phyloP scores from a whole-genome alignment of 2,888 invertebrate genomes.

The Spodoptera picta region DNA sequence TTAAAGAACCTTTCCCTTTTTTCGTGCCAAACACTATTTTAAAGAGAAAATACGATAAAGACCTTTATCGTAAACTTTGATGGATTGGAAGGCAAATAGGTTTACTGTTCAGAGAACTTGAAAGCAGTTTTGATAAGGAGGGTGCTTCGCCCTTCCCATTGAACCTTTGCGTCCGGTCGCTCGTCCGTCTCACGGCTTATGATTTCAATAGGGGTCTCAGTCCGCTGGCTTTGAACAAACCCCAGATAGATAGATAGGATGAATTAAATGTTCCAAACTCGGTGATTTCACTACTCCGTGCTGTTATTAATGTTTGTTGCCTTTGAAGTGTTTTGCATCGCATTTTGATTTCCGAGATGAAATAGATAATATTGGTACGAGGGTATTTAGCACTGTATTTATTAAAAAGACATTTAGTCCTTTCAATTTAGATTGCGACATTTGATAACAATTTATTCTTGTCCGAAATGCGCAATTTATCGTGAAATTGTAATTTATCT shows the following conservation, averaged over 20 bases:
- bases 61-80: slow-evolving; percentile 65
- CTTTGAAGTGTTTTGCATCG: slow-evolving; percentile 42
- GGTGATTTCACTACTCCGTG: slow-evolving; percentile 47
- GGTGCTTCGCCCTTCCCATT: slow-evolving; percentile 60
- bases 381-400: slow-evolving; percentile 5
- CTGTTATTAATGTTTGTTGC: slow-evolving; percentile 51
- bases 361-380: slow-evolving; percentile 18
- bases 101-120: slow-evolving; percentile 65
- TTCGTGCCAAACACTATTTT: slow-evolving; percentile 44
- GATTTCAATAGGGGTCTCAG: slow-evolving; percentile 63
- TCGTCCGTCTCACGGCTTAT: slow-evolving; percentile 57
- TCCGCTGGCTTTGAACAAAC: slow-evolving; percentile 55
- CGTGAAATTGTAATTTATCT: slow-evolving; percentile 29
- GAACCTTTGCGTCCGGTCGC: slow-evolving; percentile 59
- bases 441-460: slow-evolving; percentile 15
- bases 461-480: slow-evolving; percentile 19
- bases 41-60: slow-evolving; percentile 61
- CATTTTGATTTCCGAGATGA: slow-evolving; percentile 27
- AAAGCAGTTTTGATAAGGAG: slow-evolving; percentile 70
- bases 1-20: slow-evolving; percentile 47
- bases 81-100: slow-evolving; percentile 70
- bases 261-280: slow-evolving; percentile 57
- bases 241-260: slow-evolving; percentile 45
- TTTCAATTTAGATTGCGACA: slow-evolving; percentile 18
- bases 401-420: slow-evolving; percentile 15